Conservation (phyloP, 2,113 vertebrate species). For the Bolborhynchus lineola region DNA sequence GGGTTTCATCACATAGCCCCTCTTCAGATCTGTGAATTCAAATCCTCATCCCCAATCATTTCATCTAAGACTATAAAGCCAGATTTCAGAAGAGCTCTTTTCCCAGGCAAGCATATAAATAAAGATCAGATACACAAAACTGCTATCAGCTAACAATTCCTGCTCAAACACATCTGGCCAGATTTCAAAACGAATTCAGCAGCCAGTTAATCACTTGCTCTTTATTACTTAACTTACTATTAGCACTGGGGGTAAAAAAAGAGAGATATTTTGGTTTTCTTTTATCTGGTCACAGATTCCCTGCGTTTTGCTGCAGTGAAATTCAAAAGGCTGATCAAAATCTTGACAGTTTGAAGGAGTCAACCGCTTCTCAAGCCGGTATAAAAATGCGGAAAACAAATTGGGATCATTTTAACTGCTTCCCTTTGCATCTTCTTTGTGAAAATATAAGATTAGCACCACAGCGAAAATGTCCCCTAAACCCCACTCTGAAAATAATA, state of each 20-base stretch:
- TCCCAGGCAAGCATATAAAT: background rate
- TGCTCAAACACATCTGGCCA: constrained; percentile 33
- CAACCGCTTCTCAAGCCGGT: background rate
- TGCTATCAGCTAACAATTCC: constrained; percentile 4
- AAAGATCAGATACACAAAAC: constrained; percentile 30
- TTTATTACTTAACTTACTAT: constrained; percentile 41
- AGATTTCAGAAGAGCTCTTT: constrained; percentile 45
- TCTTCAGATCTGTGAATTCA: background rate
- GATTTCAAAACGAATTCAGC: constrained; percentile 24
- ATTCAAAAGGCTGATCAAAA: background rate
- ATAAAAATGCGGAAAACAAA: background rate
- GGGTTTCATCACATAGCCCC: background rate
- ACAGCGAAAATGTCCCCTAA: background rate
- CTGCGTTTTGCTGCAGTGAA: background rate
- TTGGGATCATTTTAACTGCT: background rate
- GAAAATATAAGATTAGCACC: background rate
- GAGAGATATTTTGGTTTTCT: constrained; percentile 43
- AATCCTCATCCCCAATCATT: background rate
- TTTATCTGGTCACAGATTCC: constrained; percentile 27
- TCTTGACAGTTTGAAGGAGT: background rate
- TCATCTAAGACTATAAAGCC: background rate
- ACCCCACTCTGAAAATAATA: background rate
- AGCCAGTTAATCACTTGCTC: constrained; percentile 38
- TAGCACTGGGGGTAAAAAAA: background rate
- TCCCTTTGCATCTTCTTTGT: background rate